phyloP scores from a whole-genome alignment of 2,797 vertebrate species.

The Rhinichthys osculus region DNA sequence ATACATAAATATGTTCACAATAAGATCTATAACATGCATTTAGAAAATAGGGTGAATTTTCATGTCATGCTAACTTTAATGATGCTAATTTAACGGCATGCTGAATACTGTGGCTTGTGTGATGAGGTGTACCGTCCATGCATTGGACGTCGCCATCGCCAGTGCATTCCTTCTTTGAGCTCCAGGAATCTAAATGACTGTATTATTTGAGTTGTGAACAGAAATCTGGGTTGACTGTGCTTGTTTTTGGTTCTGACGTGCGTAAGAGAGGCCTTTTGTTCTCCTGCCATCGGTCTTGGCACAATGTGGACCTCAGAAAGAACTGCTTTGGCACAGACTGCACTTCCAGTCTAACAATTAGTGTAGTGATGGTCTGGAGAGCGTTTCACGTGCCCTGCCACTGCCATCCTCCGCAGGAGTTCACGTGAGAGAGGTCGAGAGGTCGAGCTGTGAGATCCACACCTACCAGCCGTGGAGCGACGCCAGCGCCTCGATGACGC shows the following conservation, averaged over 20 bases:
- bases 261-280: conserved; percentile 70
- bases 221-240: conserved; percentile 14
- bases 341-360: conserved; percentile 64
- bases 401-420: conserved; percentile 56
- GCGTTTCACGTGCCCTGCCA: conserved; percentile 54
- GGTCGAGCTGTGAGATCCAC: conserved; percentile 25
- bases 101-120: too few species aligned
- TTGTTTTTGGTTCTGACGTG: conserved; percentile 51
- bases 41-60: too few species aligned
- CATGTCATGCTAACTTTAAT: background rate
- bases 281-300: conserved; percentile 42
- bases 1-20: too few species aligned
- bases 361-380: conserved; percentile 46
- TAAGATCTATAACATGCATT: too few species aligned
- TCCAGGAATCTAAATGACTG: background rate
- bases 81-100: too few species aligned
- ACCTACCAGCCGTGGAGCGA: conserved; percentile 2
- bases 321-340: conserved; percentile 54
- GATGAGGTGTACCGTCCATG: background rate
- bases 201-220: background rate
- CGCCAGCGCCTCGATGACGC: background rate
- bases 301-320: conserved; percentile 62
- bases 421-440: conserved; percentile 54
- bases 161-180: background rate
- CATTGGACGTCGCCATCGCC: background rate